Conservation (phyloP, 30 jellyfish, hydroid and myxozoan genomes). For the Hydractinia symbiolongicarpus region DNA sequence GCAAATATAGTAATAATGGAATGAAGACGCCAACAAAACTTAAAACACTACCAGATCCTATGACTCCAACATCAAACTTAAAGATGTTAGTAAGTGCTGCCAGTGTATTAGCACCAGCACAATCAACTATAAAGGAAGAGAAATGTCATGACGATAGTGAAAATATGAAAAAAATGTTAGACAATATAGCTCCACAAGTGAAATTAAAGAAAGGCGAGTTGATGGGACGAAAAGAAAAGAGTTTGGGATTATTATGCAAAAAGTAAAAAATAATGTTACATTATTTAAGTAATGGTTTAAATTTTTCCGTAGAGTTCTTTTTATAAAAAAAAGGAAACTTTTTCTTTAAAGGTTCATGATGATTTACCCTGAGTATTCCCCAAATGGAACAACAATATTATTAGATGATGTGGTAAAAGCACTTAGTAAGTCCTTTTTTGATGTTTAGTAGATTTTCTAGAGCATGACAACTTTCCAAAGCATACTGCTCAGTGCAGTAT, state of each 20-base stretch:
- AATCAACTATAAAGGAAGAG: conserved; percentile 31
- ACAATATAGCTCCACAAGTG: not conserved
- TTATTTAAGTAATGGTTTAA: no score
- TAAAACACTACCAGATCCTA: conserved; percentile 41
- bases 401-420: conserved; percentile 72
- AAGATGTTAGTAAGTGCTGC: conserved; percentile 91
- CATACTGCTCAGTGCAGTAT: no score
- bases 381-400: conserved; percentile 48
- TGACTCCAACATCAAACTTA: conserved; percentile 82
- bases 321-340: not conserved
- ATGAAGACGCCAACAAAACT: conserved; percentile 20
- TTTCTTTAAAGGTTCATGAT: conserved; percentile 44
- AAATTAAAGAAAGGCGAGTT: conserved; percentile 33
- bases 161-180: not conserved
- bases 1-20: not conserved
- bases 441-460: not conserved
- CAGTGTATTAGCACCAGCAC: conserved; percentile 48
- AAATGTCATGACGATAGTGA: conserved; percentile 16
- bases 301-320: not conserved
- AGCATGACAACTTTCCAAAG: no score
- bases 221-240: conserved; percentile 60
- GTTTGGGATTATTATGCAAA: conserved; percentile 66
- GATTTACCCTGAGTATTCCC: conserved; percentile 57
- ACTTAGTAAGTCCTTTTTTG: conserved; percentile 33
- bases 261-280: conserved; percentile 30